A percentile compares a stretch with the other conserved stretches of the same genome.
phyloP scores from a whole-genome alignment of 2,113 vertebrate species.

The Dromas ardeola region DNA sequence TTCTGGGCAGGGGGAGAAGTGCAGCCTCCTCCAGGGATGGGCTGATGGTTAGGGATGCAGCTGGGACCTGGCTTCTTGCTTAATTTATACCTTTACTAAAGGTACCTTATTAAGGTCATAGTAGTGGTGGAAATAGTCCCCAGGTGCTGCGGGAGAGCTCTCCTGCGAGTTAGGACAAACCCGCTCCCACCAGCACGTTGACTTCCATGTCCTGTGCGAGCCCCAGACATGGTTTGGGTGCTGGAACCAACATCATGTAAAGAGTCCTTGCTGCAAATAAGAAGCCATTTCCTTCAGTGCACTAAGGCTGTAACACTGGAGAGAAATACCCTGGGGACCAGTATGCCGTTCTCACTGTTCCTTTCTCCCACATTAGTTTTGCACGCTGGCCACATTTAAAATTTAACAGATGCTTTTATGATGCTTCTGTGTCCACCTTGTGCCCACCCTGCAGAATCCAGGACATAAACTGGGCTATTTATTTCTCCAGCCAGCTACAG shows the following conservation, averaged over 20 bases:
- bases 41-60: background rate
- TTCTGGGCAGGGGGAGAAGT: background rate
- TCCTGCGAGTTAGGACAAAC: background rate
- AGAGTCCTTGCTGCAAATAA: background rate
- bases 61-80: background rate
- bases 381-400: background rate
- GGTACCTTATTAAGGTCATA: background rate
- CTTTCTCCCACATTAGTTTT: background rate
- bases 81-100: background rate
- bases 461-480: background rate
- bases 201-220: background rate
- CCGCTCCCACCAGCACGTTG: background rate
- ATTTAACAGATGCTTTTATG: background rate
- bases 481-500: background rate
- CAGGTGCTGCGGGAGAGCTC: background rate
- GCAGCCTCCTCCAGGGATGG: background rate
- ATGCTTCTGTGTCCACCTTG: background rate
- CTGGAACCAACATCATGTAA: background rate
- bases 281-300: background rate
- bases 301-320: background rate
- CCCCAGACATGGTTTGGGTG: background rate
- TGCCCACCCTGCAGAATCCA: background rate
- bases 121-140: background rate
- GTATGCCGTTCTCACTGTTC: background rate
- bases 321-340: background rate